phyloP scores from a whole-genome alignment of 2,888 invertebrate species.

The Sericinus montela region DNA sequence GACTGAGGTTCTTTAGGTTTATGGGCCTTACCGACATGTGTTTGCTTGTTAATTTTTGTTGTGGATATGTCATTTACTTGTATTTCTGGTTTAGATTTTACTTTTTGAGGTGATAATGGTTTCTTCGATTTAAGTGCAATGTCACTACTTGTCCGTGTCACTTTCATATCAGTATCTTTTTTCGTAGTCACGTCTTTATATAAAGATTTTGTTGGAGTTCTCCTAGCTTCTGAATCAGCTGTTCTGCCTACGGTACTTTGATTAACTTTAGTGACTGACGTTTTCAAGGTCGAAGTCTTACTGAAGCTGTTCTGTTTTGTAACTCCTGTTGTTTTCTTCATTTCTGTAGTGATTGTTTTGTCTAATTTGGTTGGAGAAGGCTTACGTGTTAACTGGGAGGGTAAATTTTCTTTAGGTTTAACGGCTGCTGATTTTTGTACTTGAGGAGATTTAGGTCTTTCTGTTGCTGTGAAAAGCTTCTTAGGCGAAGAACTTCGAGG shows the following conservation, averaged over 20 bases:
- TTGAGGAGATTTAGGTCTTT: conserved; percentile 60
- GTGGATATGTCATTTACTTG: conserved; percentile 57
- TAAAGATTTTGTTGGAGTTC: conserved; percentile 44
- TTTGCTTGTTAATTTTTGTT: conserved; percentile 42
- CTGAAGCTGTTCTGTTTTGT: conserved; percentile 47
- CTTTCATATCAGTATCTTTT: conserved; percentile 61
- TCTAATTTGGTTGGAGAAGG: conserved; percentile 50
- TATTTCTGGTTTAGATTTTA: conserved; percentile 73
- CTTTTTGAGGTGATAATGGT: conserved; percentile 53
- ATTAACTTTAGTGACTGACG: conserved; percentile 34
- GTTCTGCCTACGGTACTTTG: conserved; percentile 34
- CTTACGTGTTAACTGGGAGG: conserved; percentile 47
- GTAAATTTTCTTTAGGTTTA: conserved; percentile 50
- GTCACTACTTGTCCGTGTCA: conserved; percentile 79
- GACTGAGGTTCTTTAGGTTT: conserved; percentile 48
- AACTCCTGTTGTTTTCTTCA: conserved; percentile 45
- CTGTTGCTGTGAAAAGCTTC: conserved; percentile 46
- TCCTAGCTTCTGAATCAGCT: conserved; percentile 50
- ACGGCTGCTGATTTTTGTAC: conserved; percentile 46
- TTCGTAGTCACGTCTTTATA: conserved; percentile 53
- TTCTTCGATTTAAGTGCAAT: conserved; percentile 73
- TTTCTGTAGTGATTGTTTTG: conserved; percentile 40
- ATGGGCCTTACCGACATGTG: conserved; percentile 34
- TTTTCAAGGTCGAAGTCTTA: conserved; percentile 41
- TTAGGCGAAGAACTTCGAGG: conserved; percentile 27